Evolutionary conservation across 2,797 vertebrate genomes (phyloP).

Genomic region (Acanthornis magna): DNA sequence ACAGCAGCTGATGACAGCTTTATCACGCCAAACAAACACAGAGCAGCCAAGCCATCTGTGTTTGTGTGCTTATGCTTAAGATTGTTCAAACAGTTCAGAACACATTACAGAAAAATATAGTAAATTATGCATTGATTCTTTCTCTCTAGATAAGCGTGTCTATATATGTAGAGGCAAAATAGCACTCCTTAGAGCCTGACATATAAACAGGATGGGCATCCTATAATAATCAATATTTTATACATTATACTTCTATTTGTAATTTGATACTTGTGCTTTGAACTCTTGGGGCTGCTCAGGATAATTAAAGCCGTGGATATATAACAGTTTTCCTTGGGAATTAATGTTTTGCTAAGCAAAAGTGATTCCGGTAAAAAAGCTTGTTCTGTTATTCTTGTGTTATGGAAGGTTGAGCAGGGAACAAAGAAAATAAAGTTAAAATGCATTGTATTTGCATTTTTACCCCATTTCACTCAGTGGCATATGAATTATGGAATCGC

Average conservation of each 20-base stretch:
- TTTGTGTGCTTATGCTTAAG: slow-evolving; percentile 5
- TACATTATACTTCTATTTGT: neutral
- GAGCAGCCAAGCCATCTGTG: slow-evolving; percentile 53
- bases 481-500: neutral
- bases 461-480: neutral
- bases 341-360: neutral
- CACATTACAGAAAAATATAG: neutral
- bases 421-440: neutral
- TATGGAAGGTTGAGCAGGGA: neutral
- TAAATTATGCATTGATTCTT: slow-evolving; percentile 2
- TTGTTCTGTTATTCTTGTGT: neutral
- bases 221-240: neutral
- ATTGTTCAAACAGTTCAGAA: slow-evolving; percentile 26
- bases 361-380: neutral
- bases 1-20: slow-evolving; percentile 28
- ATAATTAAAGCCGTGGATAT: slow-evolving; percentile 1
- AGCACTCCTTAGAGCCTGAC: neutral
- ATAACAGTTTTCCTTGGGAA: neutral
- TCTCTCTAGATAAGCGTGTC: neutral
- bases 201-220: neutral
- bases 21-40: slow-evolving; percentile 3
- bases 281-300: neutral
- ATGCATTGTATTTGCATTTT: neutral
- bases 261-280: neutral
- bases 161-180: neutral